These are phyloP conservation scores for Bucco capensis DNA, from an alignment of 2,113 vertebrate genomes.

Conservation along the genomic window DNA sequence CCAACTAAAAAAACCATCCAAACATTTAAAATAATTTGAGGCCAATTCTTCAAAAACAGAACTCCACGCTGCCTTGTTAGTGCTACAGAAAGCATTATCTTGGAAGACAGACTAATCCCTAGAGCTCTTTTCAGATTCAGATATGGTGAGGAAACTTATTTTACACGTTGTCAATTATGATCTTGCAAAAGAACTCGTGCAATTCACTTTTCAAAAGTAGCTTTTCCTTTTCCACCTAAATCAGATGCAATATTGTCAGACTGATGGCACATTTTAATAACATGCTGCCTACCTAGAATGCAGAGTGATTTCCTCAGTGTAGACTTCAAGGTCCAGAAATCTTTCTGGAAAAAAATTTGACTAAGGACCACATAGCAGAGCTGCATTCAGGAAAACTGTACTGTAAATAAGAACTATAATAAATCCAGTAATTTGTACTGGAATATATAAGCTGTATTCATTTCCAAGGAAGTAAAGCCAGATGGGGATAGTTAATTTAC, in stretches of 20 bases:
- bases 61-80: neutral
- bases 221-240: neutral
- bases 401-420: neutral
- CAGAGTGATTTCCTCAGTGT: neutral
- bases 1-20: neutral
- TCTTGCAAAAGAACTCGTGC: neutral
- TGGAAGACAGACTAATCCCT: neutral
- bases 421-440: neutral
- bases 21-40: neutral
- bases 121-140: neutral
- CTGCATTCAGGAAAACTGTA: neutral
- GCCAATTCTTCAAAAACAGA: neutral
- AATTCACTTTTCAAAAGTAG: neutral
- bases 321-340: neutral
- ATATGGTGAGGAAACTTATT: neutral
- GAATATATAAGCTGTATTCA: neutral
- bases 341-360: neutral
- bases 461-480: conserved; percentile 2
- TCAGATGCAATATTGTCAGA: neutral
- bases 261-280: neutral
- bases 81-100: neutral
- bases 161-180: neutral
- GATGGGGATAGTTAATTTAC: conserved; percentile 16
- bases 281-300: neutral
- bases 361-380: neutral